Base-by-base conservation (phyloP, 2,888 invertebrate species). In the Idaea aversata region DNA sequence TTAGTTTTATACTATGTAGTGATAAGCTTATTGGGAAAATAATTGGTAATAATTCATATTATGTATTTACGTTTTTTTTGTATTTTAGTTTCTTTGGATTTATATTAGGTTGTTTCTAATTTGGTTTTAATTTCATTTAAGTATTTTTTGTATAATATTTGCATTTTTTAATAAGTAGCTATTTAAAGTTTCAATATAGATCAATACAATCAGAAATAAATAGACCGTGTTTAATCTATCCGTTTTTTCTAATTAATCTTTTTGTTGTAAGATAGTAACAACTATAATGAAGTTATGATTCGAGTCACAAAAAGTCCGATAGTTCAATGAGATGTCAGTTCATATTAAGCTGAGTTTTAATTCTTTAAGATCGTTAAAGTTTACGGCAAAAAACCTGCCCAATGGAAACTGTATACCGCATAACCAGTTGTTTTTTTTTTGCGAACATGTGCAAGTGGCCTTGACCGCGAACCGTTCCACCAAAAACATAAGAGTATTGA, bases 381-480 rank as follows among this genome's bases (percentile, higher is more conserved):
- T 47, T 47, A 67, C 61, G 66, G 64, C 70, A 78, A 79, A 82
- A 82, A 83, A 78, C 71, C 64, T 70, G 69, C 70, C 67, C 81
- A 81, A 83, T 83, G 79, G 83, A 83, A 84, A 82, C 77, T 81
- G 77, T 80, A 85, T 84, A 84, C 84, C 80, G 75, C 81, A 82
- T 82, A 90, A 91, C 89, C 87, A 84, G 90, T 88, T 84, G 68
- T 75, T 88, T 90, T 90, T n/a, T 90, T 90, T 91, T 92, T 91
- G 88, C 88, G 81, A 78, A 76, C 84, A 84, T 84, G 86, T 90
- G 88, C 87, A 87, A 80, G 85, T 82, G 91, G 77, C 92, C 92
- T 93, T 93, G 92, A 91, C 92, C 91, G 84, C 77, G 81, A 80
- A 83, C 74, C 77, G 77, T 68, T 72, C 77, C 78, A 82, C 83